A percentile compares a stretch with the other conserved stretches of the same genome.
Evolutionary conservation across 2,113 vertebrate species (phyloP).

Genomic region (Cynopterus brachyotis): DNA sequence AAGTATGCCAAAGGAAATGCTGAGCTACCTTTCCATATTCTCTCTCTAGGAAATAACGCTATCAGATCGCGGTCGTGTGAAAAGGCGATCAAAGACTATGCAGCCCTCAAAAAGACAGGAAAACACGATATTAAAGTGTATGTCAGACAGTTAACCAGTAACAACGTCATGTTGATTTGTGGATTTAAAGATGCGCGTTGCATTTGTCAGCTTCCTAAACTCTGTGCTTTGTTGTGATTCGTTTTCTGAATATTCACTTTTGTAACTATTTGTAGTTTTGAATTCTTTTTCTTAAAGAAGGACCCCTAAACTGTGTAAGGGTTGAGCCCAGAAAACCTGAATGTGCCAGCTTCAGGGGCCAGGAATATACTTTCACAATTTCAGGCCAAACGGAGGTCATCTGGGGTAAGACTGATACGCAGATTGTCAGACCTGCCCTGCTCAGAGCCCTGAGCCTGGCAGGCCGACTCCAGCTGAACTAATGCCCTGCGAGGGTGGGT

Average conservation of each 20-base stretch:
- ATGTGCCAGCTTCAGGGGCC: background rate
- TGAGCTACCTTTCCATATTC: background rate
- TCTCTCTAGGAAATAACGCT: background rate
- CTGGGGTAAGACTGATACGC: background rate
- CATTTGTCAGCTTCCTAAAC: background rate
- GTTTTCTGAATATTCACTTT: background rate
- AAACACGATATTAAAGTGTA: no score
- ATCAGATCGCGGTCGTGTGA: background rate
- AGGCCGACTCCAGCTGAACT: slow-evolving; percentile 76
- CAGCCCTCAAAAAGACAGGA: background rate
- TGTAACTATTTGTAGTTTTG: background rate
- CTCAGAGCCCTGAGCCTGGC: background rate
- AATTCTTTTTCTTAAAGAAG: background rate
- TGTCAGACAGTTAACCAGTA: background rate
- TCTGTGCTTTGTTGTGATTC: background rate
- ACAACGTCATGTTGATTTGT: background rate
- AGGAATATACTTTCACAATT: background rate
- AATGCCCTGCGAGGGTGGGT: slow-evolving; percentile 57
- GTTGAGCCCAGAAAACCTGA: background rate
- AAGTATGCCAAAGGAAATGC: background rate
- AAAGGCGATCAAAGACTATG: background rate
- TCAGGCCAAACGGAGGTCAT: slow-evolving; percentile 12
- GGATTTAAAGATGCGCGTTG: background rate
- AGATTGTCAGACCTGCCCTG: background rate
- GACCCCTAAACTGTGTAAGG: background rate